Base-by-base conservation (phyloP, 1,140 invertebrate species). In the Lordiphosa collinella region DNA sequence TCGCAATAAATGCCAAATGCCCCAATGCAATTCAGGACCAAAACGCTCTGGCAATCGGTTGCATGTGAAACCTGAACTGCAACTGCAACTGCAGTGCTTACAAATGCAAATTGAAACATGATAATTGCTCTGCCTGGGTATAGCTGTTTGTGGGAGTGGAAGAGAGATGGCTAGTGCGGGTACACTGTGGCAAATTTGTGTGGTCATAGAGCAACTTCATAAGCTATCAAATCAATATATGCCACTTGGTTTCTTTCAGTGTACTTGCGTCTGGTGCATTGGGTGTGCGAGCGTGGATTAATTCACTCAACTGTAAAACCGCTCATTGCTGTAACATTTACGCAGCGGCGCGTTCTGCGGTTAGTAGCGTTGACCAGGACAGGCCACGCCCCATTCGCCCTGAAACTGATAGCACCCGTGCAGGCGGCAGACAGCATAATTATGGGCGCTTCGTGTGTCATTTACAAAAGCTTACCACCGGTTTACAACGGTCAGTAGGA, bases 61-160 rank as follows among this genome's bases (percentile, higher is more conserved):
- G 36, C 48, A 35, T 32, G 32, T 37, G 37, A 14, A 48, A 34
- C 52, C 52, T 46, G 46, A 43, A 36, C 41, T 40, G 55, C 16
- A 46, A 35, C 43, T 25, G 35, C 59, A 59, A 35, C 63, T 51
- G 70, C 70, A 74, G 64, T 75, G 65, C 72, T 75, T 69, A 75
- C 51, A 75, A 75, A 75, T 75, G 72, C 71, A 75, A 75, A 75
- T 75, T 75, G 65, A 75, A 75, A 69, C 72, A 74, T 65, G 72
- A 75, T 75, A 75, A 75, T 75, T 75, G 72, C 59, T 69, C 64
- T 71, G 53, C 36, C 36, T 50, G 43, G 41, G 37, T 50, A 38
- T 13, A 44, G n/a, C n/a, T 53, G 8, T 35, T 31, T 41, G 31
- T 13, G 32, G n/a, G 34, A 58, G 12, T 25, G 32, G 4, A 29